Conservation (phyloP, 2,113 vertebrate genomes). For the Periophthalmodon schlosseri region DNA sequence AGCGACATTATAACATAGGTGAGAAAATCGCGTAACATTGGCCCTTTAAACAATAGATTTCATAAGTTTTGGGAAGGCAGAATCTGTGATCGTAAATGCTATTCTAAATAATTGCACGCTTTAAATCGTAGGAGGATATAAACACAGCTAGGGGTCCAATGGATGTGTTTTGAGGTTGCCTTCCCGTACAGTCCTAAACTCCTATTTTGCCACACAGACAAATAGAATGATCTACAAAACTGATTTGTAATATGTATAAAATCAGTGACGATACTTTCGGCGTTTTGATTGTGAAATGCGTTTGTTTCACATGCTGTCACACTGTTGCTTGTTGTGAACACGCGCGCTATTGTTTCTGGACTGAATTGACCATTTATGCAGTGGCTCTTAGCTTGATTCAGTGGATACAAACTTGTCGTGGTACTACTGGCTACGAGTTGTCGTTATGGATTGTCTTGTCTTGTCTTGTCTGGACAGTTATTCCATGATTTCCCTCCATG, state of each 20-base stretch:
- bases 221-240: slow-evolving; percentile 3
- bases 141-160: not conserved
- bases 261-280: not conserved
- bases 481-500: not conserved
- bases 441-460: not conserved
- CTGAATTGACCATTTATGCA: not conserved
- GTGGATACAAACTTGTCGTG: not conserved
- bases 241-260: not conserved
- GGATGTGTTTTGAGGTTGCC: not conserved
- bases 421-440: not conserved
- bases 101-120: not conserved
- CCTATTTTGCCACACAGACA: slow-evolving; percentile 41
- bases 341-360: not conserved
- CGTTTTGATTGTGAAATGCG: not conserved
- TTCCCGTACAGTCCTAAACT: slow-evolving; percentile 5
- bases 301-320: not conserved
- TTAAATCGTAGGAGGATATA: not conserved
- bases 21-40: too few species aligned
- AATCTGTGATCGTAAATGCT: slow-evolving; percentile 9
- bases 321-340: not conserved
- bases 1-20: too few species aligned
- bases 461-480: not conserved
- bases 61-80: slow-evolving; percentile 17
- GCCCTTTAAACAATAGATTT: slow-evolving; percentile 20
- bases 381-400: not conserved